Base-by-base conservation (phyloP, 2,797 vertebrate genomes). In the Gallinago solitaria region DNA sequence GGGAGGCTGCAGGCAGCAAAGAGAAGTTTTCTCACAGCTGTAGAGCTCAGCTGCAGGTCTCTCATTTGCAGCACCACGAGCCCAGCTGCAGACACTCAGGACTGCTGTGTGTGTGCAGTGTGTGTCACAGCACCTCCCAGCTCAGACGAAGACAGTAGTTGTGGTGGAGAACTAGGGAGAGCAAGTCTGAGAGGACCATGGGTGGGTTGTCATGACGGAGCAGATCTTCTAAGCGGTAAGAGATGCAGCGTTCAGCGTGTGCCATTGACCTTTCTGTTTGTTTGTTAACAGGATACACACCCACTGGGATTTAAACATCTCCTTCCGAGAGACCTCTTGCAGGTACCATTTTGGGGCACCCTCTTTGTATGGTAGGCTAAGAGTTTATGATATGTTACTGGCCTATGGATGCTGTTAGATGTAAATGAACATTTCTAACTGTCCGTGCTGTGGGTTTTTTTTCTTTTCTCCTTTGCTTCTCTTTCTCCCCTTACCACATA, bases 231-330 rank as follows among this genome's bases (percentile, higher is more conserved):
- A n/a, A 70, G 75, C 14, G 71, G 45, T 54, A 27, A 56, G 74
- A 67, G 59, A 25, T 74, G 91, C 74, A 4, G 57, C 1, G 5
- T 91, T 54, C 28, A 67, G 57, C 24, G 6, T 8, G 27, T 93
- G 82, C 48, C 73, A 91, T 14, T 97, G 92, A 97, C 90, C 74
- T 96, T 71, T 96, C 53, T 30, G 60, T 92, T 70, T 94, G 82
- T 96, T 89, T 94, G 67, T 95, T 90, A 33, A 21, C 97, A 98
- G 98, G 97, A 97, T 98, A 86, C 98, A 98, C 95, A 98, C 98
- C 59, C 98, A 98, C 91, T 98, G 98, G 98, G 98, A 98, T 64
- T 97, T 98, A 91, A 98, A 98, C 97, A 98, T 98, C 97, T 98
- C 98, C 96, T 98, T 98, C 97, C 97, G 97, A 96, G 98, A 98